A percentile compares a stretch with the other conserved stretches of the same genome.
Conservation (phyloP, 2,113 vertebrate genomes). For the Collichthys lucidus region DNA sequence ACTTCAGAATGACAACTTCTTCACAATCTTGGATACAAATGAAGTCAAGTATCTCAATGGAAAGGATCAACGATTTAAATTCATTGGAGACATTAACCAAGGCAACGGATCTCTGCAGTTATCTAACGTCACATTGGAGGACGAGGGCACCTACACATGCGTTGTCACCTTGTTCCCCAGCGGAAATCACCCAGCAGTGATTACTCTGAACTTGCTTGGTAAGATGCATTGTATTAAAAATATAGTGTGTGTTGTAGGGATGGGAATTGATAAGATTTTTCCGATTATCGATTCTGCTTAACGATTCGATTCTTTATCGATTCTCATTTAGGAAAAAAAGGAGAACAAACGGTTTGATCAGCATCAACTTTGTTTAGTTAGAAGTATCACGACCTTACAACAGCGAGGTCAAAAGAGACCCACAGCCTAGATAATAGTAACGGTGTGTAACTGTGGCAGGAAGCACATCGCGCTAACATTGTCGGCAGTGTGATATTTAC, state of each 20-base stretch:
- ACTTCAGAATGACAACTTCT: background rate
- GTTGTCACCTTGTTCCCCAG: constrained; percentile 63
- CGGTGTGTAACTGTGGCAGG: no score
- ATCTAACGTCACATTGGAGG: constrained; percentile 14
- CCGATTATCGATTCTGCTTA: no score
- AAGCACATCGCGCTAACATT: no score
- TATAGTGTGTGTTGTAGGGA: background rate
- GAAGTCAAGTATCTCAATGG: background rate
- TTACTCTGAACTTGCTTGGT: constrained; percentile 57
- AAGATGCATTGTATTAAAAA: background rate
- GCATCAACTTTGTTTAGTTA: no score
- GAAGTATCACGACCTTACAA: no score
- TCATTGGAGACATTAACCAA: constrained; percentile 15
- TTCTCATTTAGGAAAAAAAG: no score
- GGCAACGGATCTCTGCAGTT: constrained; percentile 59
- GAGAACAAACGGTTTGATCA: no score
- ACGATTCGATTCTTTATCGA: no score
- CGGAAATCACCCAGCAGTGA: constrained; percentile 25
- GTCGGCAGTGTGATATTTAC: no score
- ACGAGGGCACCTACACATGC: constrained; percentile 73
- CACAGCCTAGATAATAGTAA: no score
- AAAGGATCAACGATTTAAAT: constrained; percentile 21
- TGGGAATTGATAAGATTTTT: no score
- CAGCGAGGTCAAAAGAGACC: no score
- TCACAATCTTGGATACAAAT: fast-evolving